These are phyloP conservation scores for Gallinago nigripennis DNA, from an alignment of 2,797 vertebrate genomes.

Conservation along the genomic window DNA sequence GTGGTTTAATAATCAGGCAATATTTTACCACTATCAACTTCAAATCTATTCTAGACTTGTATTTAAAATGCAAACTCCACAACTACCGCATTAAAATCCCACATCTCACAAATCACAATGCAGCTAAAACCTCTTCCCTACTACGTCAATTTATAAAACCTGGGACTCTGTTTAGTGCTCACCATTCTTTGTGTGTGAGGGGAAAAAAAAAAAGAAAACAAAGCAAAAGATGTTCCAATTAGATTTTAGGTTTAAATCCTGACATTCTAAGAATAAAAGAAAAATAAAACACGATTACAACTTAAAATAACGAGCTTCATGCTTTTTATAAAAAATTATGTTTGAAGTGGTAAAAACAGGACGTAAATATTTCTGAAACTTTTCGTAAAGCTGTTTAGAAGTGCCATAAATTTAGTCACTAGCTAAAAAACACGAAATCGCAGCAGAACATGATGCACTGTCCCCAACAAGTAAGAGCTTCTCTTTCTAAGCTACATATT, in stretches of 20 bases:
- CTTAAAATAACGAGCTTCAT: not conserved
- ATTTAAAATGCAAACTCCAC: not conserved
- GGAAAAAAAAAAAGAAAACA: not conserved
- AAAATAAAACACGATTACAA: not conserved
- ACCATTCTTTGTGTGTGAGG: not conserved
- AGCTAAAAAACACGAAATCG: not conserved
- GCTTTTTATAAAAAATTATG: rapidly evolving
- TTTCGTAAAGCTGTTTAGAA: not conserved
- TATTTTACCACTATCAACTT: not conserved
- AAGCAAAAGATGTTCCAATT: not conserved
- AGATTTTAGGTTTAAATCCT: not conserved
- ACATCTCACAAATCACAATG: not conserved
- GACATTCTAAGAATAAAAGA: not conserved
- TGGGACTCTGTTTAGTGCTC: not conserved
- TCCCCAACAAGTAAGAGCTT: not conserved
- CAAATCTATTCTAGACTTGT: not conserved
- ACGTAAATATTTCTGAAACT: not conserved
- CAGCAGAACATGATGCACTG: not conserved
- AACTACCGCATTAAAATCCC: not conserved
- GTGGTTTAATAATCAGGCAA: constrained; percentile 4
- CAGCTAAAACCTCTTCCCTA: not conserved
- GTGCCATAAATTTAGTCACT: not conserved
- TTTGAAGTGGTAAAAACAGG: not conserved
- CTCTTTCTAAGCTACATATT: not conserved
- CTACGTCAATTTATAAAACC: not conserved